Evolutionary conservation across 2,888 invertebrate genomes (phyloP), one percentile per base, ranked within the genome.

Genomic region (Dorcus hopei): DNA sequence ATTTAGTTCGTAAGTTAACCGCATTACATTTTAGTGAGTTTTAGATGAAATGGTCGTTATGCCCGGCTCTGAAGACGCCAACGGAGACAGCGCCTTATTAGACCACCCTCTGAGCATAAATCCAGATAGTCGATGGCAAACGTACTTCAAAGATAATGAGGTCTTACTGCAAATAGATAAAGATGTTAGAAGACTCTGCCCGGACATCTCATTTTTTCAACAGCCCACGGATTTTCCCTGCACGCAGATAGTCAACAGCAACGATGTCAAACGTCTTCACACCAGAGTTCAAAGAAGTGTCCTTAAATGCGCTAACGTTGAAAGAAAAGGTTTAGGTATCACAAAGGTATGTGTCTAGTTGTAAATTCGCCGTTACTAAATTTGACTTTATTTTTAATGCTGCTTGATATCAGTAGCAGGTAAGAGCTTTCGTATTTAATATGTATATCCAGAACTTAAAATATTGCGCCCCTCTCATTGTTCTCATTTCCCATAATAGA

Each of bases 131-230:
- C 90, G 94, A 49, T 99, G 99, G 99, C 90, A 90, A 70, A 90
- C 89, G 3, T 98, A 90, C 78, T 99, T 99, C 79, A 93, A 91
- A 76, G 98, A 99, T 77, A 99, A 99, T 78, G 97, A 98, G 80
- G 95, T 97, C 59, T 80, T 99, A 42, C 79, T 97, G 45, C 99
- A 99, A 83, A 98, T 99, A 70, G 97, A 98, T 78, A 98, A 97
- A 77, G 97, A 97, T 79, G 97, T 96, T 49, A 86, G 95, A 65
- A 85, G 97, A 53, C 80, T 97, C 2, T 96, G 95, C 74, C 97
- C 97, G 9, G 97, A 97, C 77, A 94, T 95, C 75, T 96, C 95
- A 54, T 99, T 99, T 80, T 99, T 99, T 79, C 98, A 98, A 80
- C 89, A 87, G 74, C 90, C 95, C 9, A 97, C 97, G 1, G 92